These are phyloP conservation scores for Labroides dimidiatus DNA, from an alignment of 2,797 vertebrate species.

Conservation along the genomic window DNA sequence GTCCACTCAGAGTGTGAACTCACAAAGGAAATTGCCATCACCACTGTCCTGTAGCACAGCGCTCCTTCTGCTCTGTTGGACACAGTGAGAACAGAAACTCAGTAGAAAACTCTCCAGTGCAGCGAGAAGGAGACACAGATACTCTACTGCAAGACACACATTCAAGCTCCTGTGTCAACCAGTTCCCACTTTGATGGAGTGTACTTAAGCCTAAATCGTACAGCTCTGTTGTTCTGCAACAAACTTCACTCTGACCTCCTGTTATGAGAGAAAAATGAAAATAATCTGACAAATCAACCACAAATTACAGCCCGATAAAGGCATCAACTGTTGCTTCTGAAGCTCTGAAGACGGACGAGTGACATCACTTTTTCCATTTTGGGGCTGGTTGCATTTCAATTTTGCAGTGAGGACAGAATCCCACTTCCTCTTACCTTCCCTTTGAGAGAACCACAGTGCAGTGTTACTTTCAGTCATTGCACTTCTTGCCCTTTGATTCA, in stretches of 20 bases:
- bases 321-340: not conserved
- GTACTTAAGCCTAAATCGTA: constrained; percentile 60
- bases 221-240: constrained; percentile 39
- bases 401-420: constrained; percentile 31
- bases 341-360: not conserved
- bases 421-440: constrained; percentile 15
- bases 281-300: constrained; percentile 1
- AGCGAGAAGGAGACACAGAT: constrained; percentile 39
- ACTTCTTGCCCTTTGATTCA: not conserved
- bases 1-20: not conserved
- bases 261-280: constrained; percentile 21
- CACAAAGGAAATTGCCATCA: not conserved
- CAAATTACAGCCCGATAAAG: constrained; percentile 2
- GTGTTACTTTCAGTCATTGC: not conserved
- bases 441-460: constrained; percentile 15
- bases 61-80: constrained; percentile 36
- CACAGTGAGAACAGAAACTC: constrained; percentile 31
- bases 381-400: constrained; percentile 19
- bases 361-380: constrained; percentile 6
- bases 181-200: constrained; percentile 62
- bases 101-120: constrained; percentile 22
- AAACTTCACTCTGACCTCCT: constrained; percentile 28
- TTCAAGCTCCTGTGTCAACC: constrained; percentile 51
- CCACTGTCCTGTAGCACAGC: constrained; percentile 24
- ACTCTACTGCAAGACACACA: constrained; percentile 41